Evolutionary conservation across 2,113 vertebrate species (phyloP), one percentile per base, ranked within the genome.

Genomic region (Syngnathoides biaculeatus): DNA sequence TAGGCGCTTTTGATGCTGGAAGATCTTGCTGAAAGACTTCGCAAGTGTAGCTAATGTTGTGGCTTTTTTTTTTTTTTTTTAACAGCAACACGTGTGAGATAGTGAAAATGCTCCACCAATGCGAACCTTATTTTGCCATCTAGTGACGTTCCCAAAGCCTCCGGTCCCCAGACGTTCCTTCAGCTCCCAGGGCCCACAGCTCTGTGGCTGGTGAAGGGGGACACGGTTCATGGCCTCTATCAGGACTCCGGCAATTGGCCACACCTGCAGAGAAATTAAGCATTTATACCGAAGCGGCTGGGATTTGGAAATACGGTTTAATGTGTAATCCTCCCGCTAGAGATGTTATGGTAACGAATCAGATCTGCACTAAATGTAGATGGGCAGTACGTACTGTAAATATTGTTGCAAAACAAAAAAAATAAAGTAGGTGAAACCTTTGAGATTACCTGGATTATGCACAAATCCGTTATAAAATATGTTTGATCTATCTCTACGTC

Each of bases 71-170:
- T n/a, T n/a, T n/a, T n/a, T n/a, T n/a, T n/a, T n/a, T n/a, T n/a
- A n/a, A n/a, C n/a, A n/a, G n/a, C n/a, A n/a, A n/a, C n/a, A n/a
- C n/a, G n/a, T n/a, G n/a, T n/a, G n/a, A n/a, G n/a, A n/a, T n/a
- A n/a, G n/a, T n/a, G n/a, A 56, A n/a, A 26, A 57, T 57, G 26
- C 14, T 9, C 7, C 12, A 55, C 5, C 11, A 55, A 55, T 9
- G 12, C 56, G 47, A 52, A 98, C 97, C 95, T 95, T 95, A 80
- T 98, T 96, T 79, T 95, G 93, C 97, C 97, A 99, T 10, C 94
- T 91, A 24, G 95, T 93, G 81, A 98, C 96, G 53, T 98, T 96
- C 26, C 97, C 97, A 74, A 99, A 98, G 45, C 96, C 97, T 47
- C 97, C 97, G 0, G 95, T 98, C 10, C 97, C 97, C 0, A 99